Evolutionary conservation across 1,140 invertebrate species (phyloP).

Genomic region (Drosophila kikkawai): DNA sequence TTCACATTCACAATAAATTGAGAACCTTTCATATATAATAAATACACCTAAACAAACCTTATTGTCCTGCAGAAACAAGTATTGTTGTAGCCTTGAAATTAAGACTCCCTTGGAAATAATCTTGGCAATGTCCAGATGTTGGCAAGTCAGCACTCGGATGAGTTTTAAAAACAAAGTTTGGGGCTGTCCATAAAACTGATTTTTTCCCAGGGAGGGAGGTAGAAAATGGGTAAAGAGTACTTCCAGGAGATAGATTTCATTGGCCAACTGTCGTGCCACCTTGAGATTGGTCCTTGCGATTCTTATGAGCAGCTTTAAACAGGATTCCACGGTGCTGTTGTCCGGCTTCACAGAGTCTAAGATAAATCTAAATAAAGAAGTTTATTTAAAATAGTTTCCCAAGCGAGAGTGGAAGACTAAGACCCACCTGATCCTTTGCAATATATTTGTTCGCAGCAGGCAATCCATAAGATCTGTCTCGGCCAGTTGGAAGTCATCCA

Average conservation of each 20-base stretch:
- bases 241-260: constrained; percentile 87
- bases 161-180: constrained; percentile 75
- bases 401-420: no score
- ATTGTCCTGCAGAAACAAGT: constrained; percentile 64
- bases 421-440: constrained; percentile 88
- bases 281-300: constrained; percentile 89
- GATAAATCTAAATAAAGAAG: constrained; percentile 87
- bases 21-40: constrained; percentile 3
- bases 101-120: constrained; percentile 49
- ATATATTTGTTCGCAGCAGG: constrained; percentile 91
- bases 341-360: constrained; percentile 88
- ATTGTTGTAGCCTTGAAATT: constrained; percentile 58
- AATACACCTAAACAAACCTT: constrained; percentile 45
- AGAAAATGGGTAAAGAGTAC: constrained; percentile 87
- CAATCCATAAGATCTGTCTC: constrained; percentile 91
- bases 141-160: constrained; percentile 68
- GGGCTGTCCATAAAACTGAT: constrained; percentile 67
- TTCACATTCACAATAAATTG: neutral
- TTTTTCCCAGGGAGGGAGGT: constrained; percentile 59
- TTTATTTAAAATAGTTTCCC: neutral
- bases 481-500: constrained; percentile 93
- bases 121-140: constrained; percentile 67
- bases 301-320: constrained; percentile 90
- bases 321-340: constrained; percentile 88
- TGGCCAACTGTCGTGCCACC: constrained; percentile 87